Base-by-base conservation (phyloP, 2,888 invertebrate genomes). In the Scaeva pyrastri region DNA sequence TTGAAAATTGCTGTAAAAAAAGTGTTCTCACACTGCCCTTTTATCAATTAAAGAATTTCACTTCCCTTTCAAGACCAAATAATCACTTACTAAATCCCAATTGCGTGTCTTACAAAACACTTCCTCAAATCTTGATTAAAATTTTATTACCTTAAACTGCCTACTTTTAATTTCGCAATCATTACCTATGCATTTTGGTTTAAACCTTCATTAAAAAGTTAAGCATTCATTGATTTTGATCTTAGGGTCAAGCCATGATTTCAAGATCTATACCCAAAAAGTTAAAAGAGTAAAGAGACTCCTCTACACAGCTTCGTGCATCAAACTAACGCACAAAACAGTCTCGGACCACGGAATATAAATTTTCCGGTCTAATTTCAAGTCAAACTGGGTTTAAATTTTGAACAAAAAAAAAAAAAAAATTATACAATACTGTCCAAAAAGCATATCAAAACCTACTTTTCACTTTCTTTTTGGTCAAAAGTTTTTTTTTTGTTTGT, bases 361-460 rank as follows among this genome's bases (percentile, higher is more conserved):
- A 79, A 75, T 84, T 79, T 80, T 85, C 80, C 81, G 80, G 76
- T 85, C 85, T 81, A 85, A 62, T 76, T 85, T 80, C 72, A 62
- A 64, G 48, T 55, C 72, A 66, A 70, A 72, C 72, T 7, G 72
- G 71, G 60, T 64, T 31, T 68, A 39, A 45, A 71, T 56, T 23
- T 31, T n/a, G n/a, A n/a, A 31, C 8, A 31, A 31, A 31, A 31
- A 31, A 31, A 31, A 31, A 1, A 31, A 2, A 31, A 4, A 85
- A 80, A 85, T 85, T 85, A 81, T 73, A 85, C 80, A 85, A 85
- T 75, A 36, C n/a, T 39, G 23, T 26, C 43, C 41, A 43, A 26
- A 58, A 68, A 36, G n/a, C n/a, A 39, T 7, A 36, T 4, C 39
- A 64, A 50, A 64, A 31, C 31, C 31, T 31, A 31, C 31, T 31